Evolutionary conservation across 1,140 invertebrate genomes (phyloP).

Genomic region (Lamellibrachia luymesi): DNA sequence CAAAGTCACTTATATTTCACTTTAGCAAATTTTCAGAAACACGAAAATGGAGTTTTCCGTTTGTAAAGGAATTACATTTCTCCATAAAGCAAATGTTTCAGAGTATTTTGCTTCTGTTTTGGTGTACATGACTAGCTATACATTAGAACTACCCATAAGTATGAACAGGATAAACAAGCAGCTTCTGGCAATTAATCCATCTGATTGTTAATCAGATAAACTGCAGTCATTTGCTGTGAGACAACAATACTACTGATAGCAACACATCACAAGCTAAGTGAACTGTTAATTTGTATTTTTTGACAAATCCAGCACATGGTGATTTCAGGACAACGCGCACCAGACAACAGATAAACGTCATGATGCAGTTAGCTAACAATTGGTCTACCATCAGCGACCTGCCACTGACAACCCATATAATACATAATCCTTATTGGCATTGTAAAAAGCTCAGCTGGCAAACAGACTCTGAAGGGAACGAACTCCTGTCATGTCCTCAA

Average conservation of each 20-base stretch:
- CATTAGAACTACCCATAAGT: not conserved
- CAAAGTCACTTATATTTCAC: not conserved
- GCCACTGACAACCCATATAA: not conserved
- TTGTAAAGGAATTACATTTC: not conserved
- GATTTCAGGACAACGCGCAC: not conserved
- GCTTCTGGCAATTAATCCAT: not conserved
- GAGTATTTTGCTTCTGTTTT: not conserved
- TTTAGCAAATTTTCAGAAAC: not conserved
- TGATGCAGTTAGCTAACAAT: not conserved
- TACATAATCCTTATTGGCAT: not conserved
- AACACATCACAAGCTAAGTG: not conserved
- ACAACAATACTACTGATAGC: not conserved
- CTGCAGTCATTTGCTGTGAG: not conserved
- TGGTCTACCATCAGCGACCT: not conserved
- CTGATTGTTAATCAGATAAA: not conserved
- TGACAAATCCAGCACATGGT: not conserved
- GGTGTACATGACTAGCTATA: not conserved
- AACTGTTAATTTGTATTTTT: not conserved
- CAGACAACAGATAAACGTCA: not conserved
- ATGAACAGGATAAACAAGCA: not conserved
- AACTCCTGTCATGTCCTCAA: not conserved
- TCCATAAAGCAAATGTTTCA: not conserved
- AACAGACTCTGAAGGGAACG: not conserved
- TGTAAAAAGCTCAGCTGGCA: not conserved
- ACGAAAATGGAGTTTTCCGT: not conserved